These are phyloP conservation scores for Apotomis capreana DNA, from an alignment of 2,888 invertebrate genomes.

Conservation along the genomic window DNA sequence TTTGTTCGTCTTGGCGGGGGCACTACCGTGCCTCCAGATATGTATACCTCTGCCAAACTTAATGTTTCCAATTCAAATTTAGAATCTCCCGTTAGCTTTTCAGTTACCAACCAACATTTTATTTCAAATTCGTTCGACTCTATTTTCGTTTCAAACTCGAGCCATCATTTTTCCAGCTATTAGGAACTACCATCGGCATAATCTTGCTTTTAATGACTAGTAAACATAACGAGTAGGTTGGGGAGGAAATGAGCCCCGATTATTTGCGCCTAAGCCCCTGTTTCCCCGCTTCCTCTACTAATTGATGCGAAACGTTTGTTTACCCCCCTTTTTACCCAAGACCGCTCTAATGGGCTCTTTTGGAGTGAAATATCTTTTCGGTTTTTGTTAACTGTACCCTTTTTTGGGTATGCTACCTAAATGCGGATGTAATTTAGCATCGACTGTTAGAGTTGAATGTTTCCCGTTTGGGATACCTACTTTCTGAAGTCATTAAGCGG, in stretches of 20 bases:
- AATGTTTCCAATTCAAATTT: too few species aligned
- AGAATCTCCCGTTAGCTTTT: too few species aligned
- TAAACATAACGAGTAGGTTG: slow-evolving; percentile 41
- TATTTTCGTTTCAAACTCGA: not conserved
- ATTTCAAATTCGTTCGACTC: too few species aligned
- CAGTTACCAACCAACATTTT: too few species aligned
- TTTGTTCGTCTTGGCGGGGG: too few species aligned
- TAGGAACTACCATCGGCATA: slow-evolving; percentile 23
- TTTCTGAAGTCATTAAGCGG: slow-evolving; percentile 34
- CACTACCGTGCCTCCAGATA: too few species aligned
- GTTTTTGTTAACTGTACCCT: slow-evolving; percentile 41
- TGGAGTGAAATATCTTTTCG: slow-evolving; percentile 47
- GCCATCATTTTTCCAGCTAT: slow-evolving; percentile 11
- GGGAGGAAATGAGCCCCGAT: slow-evolving; percentile 40
- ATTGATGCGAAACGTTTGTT: slow-evolving; percentile 45
- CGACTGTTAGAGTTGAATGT: slow-evolving; percentile 22
- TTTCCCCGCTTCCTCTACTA: slow-evolving; percentile 44
- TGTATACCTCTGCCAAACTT: too few species aligned
- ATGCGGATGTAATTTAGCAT: slow-evolving; percentile 38
- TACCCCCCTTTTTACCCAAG: slow-evolving; percentile 42
- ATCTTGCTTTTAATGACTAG: slow-evolving; percentile 46
- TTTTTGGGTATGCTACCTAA: slow-evolving; percentile 38
- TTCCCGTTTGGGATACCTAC: slow-evolving; percentile 22
- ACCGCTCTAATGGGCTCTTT: slow-evolving; percentile 45
- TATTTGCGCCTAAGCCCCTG: slow-evolving; percentile 44